Conservation (phyloP, 1,140 invertebrate genomes). For the Aphis gossypii region DNA sequence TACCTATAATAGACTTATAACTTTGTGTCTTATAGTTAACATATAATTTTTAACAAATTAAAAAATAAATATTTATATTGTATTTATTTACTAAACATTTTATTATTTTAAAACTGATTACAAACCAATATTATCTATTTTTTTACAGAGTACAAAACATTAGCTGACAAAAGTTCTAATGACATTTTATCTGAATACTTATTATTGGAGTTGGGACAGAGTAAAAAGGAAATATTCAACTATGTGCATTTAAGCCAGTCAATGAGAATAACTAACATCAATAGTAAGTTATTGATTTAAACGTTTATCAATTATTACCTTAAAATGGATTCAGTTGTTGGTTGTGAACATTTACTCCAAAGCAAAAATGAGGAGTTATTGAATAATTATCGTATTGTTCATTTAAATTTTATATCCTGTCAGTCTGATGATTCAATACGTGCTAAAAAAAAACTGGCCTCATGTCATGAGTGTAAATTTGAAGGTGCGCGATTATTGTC, state of each 20-base stretch:
- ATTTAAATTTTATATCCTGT: conserved; percentile 42
- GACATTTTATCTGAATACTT: conserved; percentile 32
- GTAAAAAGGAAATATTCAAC: conserved; percentile 31
- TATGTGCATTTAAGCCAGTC: conserved; percentile 41
- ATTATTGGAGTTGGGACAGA: conserved; percentile 17
- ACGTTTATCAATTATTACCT: not conserved
- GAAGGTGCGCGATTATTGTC: conserved; percentile 15
- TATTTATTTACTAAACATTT: not conserved
- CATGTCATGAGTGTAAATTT: conserved; percentile 32
- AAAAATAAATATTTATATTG: not conserved
- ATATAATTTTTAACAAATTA: not conserved
- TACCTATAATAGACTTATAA: too few species aligned
- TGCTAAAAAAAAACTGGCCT: conserved; percentile 43
- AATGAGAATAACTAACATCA: conserved; percentile 31
- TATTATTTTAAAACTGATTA: not conserved
- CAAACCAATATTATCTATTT: not conserved
- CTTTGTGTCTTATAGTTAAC: not conserved
- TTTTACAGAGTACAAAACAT: conserved; percentile 24
- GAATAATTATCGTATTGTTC: conserved; percentile 46
- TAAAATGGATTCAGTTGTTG: conserved; percentile 51
- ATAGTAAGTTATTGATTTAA: conserved; percentile 52
- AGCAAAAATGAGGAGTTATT: conserved; percentile 47
- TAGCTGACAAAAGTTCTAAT: not conserved
- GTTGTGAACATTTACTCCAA: conserved; percentile 43
- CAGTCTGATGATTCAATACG: conserved; percentile 27